A percentile compares a stretch with the other conserved stretches of the same genome.
Conservation (phyloP, 1,140 invertebrate species). For the Hyles euphorbiae region DNA sequence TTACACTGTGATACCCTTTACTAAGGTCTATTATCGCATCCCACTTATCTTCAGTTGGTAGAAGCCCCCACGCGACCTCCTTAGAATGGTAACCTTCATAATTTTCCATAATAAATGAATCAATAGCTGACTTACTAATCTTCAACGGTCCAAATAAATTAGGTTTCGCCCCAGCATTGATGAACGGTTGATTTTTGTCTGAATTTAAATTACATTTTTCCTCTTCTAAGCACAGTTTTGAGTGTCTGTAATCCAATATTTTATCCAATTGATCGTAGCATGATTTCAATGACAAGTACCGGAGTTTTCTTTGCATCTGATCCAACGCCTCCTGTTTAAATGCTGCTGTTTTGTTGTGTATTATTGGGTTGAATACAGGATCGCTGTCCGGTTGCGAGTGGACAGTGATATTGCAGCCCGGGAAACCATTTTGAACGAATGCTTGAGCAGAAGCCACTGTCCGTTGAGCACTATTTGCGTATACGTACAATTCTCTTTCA, state of each 20-base stretch:
- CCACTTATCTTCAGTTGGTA: constrained; percentile 36
- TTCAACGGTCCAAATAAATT: constrained; percentile 48
- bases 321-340: constrained; percentile 37
- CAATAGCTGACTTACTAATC: constrained; percentile 45
- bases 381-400: constrained; percentile 37
- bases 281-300: constrained; percentile 34
- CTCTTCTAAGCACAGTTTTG: constrained; percentile 36
- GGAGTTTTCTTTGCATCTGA: constrained; percentile 42
- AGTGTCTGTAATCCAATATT: constrained; percentile 48
- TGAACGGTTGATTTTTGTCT: constrained; percentile 35
- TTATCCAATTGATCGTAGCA: constrained; percentile 37
- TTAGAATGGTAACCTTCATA: constrained; percentile 46
- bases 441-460: constrained; percentile 47
- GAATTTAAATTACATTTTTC: constrained; percentile 39
- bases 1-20: constrained; percentile 46
- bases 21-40: constrained; percentile 31
- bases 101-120: constrained; percentile 60
- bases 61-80: constrained; percentile 52
- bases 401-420: constrained; percentile 43
- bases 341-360: constrained; percentile 39
- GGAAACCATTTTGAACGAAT: constrained; percentile 45
- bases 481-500: constrained; percentile 43
- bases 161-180: constrained; percentile 37
- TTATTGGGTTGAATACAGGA: constrained; percentile 47
- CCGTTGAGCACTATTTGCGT: constrained; percentile 50